Evolutionary conservation across 2,797 vertebrate genomes (phyloP).

Genomic region (Rhabdophis nuchalis): DNA sequence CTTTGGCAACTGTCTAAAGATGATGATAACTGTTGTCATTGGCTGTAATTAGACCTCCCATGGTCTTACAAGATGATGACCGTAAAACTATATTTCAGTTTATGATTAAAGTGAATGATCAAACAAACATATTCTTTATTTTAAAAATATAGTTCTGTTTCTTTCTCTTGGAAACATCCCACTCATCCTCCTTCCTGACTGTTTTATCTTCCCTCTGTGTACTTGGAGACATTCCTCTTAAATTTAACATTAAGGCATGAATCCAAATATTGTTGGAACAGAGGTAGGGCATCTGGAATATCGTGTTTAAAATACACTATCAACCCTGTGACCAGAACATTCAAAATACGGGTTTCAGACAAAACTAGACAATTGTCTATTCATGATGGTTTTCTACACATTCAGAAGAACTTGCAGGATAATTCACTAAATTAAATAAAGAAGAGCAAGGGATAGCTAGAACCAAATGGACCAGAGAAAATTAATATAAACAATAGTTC

Average conservation of each 20-base stretch:
- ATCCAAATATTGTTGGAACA: conserved; percentile 10
- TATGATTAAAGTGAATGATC: conserved; percentile 28
- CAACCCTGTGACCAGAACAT: background rate
- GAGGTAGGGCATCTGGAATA: background rate
- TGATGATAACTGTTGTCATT: conserved; percentile 57
- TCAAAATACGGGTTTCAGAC: background rate
- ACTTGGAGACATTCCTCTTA: conserved; percentile 11
- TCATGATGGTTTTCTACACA: background rate
- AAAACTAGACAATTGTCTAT: background rate
- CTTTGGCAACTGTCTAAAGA: conserved; percentile 56
- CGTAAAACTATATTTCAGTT: conserved; percentile 40
- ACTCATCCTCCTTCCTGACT: conserved; percentile 24
- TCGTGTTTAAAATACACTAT: background rate
- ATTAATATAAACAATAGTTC: background rate
- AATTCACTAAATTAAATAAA: background rate
- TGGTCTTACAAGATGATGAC: conserved; percentile 48
- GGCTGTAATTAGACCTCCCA: conserved; percentile 46
- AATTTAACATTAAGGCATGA: conserved; percentile 13
- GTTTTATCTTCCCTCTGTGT: conserved; percentile 21
- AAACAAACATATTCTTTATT: conserved; percentile 26
- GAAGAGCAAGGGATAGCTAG: background rate
- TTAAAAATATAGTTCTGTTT: conserved; percentile 17
- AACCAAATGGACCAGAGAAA: background rate
- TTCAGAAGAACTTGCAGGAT: background rate
- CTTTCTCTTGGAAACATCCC: conserved; percentile 47